Evolutionary conservation across 1,140 invertebrate genomes (phyloP).

Genomic region (Atta cephalotes): DNA sequence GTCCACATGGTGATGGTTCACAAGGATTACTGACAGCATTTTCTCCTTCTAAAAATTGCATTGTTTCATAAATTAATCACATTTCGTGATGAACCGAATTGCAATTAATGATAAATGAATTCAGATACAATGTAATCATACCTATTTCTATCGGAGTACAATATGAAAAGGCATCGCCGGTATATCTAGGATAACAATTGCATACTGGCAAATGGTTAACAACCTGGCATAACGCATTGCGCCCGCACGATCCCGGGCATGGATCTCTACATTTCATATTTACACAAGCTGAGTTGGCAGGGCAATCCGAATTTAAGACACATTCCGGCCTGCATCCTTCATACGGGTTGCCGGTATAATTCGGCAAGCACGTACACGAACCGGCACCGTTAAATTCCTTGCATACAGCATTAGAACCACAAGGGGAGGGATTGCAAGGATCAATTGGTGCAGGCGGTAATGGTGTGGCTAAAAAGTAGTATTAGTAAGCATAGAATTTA

Average conservation of each 20-base stretch:
- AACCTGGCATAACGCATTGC: slow-evolving; percentile 89
- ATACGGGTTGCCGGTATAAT: slow-evolving; percentile 87
- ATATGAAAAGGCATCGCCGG: slow-evolving; percentile 59
- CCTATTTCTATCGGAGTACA: slow-evolving; percentile 59
- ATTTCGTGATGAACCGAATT: background rate
- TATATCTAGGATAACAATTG: slow-evolving; percentile 86
- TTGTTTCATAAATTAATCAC: background rate
- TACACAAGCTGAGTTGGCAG: slow-evolving; percentile 82
- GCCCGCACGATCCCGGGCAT: slow-evolving; percentile 87
- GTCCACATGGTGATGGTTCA: slow-evolving; percentile 87
- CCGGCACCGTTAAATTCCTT: slow-evolving; percentile 81
- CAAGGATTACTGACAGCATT: slow-evolving; percentile 86
- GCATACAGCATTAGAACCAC: slow-evolving; percentile 86
- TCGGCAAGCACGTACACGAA: slow-evolving; percentile 85
- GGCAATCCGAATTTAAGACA: slow-evolving; percentile 86
- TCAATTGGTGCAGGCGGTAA: slow-evolving; percentile 76
- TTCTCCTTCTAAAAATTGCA: slow-evolving; percentile 45
- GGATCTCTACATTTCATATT: slow-evolving; percentile 85
- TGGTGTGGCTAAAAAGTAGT: slow-evolving; percentile 76
- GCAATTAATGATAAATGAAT: background rate
- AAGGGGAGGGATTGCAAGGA: slow-evolving; percentile 85
- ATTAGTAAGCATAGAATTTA: background rate
- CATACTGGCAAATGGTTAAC: slow-evolving; percentile 89
- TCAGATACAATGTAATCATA: slow-evolving; percentile 5
- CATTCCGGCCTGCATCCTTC: slow-evolving; percentile 87